Percentiles rank a stretch among this genome's conserved stretches.
phyloP scores from a whole-genome alignment of 1,140 invertebrate genomes.

The Leptopilina clavipes region DNA sequence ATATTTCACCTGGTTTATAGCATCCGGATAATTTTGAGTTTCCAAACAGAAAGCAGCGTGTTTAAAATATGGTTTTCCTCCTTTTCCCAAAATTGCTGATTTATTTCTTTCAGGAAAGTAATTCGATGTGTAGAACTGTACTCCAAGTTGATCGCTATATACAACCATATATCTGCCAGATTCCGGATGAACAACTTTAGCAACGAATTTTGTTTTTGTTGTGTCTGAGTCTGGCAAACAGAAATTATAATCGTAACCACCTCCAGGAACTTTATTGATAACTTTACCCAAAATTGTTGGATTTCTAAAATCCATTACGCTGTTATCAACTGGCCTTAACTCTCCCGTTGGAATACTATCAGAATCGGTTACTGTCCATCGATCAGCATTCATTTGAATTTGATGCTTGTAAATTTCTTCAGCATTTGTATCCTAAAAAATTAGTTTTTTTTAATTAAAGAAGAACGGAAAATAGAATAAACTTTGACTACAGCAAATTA shows the following conservation, averaged over 20 bases:
- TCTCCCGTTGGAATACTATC: slow-evolving; percentile 88
- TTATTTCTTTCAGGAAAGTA: slow-evolving; percentile 77
- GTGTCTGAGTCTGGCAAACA: slow-evolving; percentile 71
- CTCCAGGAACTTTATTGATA: slow-evolving; percentile 69
- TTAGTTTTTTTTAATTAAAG: slow-evolving; percentile 21
- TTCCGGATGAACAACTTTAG: slow-evolving; percentile 79
- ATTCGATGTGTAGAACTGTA: slow-evolving; percentile 93
- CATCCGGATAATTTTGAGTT: slow-evolving; percentile 94
- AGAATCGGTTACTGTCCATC: slow-evolving; percentile 83
- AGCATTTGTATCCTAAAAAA: slow-evolving; percentile 69
- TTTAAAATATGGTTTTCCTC: slow-evolving; percentile 80
- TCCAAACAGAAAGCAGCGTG: slow-evolving; percentile 92
- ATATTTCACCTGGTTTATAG: slow-evolving; percentile 88
- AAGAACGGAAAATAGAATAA: too few relatives aligned
- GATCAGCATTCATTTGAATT: slow-evolving; percentile 84
- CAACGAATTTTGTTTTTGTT: slow-evolving; percentile 56
- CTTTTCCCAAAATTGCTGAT: slow-evolving; percentile 80
- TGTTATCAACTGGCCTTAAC: slow-evolving; percentile 77
- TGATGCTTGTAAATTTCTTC: slow-evolving; percentile 83
- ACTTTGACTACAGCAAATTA: too few relatives aligned
- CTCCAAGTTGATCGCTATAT: slow-evolving; percentile 89
- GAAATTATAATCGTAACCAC: slow-evolving; percentile 83
- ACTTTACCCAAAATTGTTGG: slow-evolving; percentile 74
- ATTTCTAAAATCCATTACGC: slow-evolving; percentile 78
- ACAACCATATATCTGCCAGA: slow-evolving; percentile 86